These are phyloP conservation scores for Brachycybe producta DNA, from an alignment of 2,888 invertebrate genomes.

Conservation along the genomic window DNA sequence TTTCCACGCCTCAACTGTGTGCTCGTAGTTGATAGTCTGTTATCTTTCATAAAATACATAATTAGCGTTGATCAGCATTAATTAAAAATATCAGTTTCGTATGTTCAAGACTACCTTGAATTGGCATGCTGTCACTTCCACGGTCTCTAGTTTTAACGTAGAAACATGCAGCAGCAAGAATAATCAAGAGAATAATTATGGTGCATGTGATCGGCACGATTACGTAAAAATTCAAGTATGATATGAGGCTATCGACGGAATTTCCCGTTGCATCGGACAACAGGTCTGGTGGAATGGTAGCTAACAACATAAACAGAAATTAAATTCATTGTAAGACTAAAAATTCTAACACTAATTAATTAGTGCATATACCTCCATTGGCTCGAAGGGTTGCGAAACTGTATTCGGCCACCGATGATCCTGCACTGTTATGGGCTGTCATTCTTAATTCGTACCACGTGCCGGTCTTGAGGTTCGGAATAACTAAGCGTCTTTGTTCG, in stretches of 20 bases:
- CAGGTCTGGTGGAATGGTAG: slow-evolving; percentile 15
- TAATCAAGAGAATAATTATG: slow-evolving; percentile 8
- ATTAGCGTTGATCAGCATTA: no score
- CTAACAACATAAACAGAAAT: no score
- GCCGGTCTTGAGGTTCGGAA: slow-evolving; percentile 6
- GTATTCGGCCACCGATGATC: slow-evolving; percentile 14
- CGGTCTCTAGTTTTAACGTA: slow-evolving; percentile 13
- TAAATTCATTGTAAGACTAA: no score
- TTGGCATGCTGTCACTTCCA: neutral
- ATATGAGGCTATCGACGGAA: slow-evolving; percentile 6
- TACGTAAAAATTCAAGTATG: slow-evolving; percentile 13
- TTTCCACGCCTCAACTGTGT: neutral
- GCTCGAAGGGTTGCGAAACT: slow-evolving; percentile 13
- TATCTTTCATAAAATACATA: neutral
- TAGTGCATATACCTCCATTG: slow-evolving; percentile 14
- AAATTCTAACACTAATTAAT: no score
- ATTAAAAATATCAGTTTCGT: no score
- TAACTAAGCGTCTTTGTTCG: slow-evolving; percentile 14
- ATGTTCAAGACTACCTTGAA: no score
- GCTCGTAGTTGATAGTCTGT: neutral
- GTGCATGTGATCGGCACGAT: slow-evolving; percentile 10
- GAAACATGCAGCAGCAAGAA: slow-evolving; percentile 13
- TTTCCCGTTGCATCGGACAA: slow-evolving; percentile 6
- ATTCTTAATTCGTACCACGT: slow-evolving; percentile 13
- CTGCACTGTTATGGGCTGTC: slow-evolving; percentile 16